Percentiles rank a stretch among this genome's conserved stretches.
Evolutionary conservation across 2,888 invertebrate genomes (phyloP).

Genomic region (Argyresthia goedartella): DNA sequence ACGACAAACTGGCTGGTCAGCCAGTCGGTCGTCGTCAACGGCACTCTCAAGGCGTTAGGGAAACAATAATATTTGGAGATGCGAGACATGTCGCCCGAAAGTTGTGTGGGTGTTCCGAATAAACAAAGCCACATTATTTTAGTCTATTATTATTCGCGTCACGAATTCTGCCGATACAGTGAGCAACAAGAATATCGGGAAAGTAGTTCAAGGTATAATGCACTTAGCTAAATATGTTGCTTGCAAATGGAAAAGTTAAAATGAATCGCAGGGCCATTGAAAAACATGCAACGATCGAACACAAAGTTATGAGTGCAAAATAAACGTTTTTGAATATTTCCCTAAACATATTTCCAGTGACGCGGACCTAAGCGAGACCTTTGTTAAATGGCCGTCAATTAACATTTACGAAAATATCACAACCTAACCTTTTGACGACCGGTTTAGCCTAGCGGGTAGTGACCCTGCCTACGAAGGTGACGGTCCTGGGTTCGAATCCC

Average conservation of each 20-base stretch:
- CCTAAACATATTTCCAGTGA: not conserved
- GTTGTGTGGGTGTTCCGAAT: conserved; percentile 9
- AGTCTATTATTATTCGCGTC: conserved; percentile 2
- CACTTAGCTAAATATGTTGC: not conserved
- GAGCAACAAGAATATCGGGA: not conserved
- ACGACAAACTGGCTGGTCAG: not conserved
- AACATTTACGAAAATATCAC: conserved; percentile 2
- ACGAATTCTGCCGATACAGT: not conserved
- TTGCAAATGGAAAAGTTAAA: not conserved
- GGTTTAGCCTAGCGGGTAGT: too few relatives aligned
- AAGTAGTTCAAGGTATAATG: conserved; percentile 2
- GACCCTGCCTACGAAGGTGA: too few relatives aligned
- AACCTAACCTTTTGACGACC: conserved; percentile 3
- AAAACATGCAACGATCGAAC: not conserved
- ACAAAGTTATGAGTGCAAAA: not conserved
- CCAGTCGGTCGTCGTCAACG: conserved; percentile 2
- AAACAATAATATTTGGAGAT: conserved; percentile 9
- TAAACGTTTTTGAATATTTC: not conserved
- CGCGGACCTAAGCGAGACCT: not conserved
- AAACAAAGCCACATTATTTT: not conserved
- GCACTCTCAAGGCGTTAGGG: not conserved
- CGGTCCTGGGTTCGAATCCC: too few relatives aligned
- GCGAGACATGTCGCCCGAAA: conserved; percentile 4
- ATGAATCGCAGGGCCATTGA: not conserved
- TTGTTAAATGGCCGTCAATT: not conserved